Percentiles rank a stretch among this genome's conserved stretches.
phyloP scores from a whole-genome alignment of 2,797 vertebrate species.

The Acipenser ruthenus region DNA sequence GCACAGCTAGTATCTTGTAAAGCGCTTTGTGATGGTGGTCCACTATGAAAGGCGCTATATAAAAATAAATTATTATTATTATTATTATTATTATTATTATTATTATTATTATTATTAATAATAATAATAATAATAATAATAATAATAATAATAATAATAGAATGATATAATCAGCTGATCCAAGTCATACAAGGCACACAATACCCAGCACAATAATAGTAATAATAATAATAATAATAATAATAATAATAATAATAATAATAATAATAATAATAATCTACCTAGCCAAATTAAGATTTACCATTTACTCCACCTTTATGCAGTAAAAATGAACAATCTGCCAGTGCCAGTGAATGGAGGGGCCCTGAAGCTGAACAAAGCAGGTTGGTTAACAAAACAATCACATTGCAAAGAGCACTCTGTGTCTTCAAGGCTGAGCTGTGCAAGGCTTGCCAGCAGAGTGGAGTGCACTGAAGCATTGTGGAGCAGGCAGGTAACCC shows the following conservation, averaged over 20 bases:
- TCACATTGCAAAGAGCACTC: neutral
- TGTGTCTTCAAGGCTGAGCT: neutral
- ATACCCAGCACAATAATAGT: neutral
- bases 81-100: no score
- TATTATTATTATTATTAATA: no score
- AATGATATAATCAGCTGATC: neutral
- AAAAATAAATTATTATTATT: no score
- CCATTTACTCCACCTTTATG: neutral
- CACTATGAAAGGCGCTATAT: no score
- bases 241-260: no score
- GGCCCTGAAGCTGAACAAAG: slow-evolving; percentile 1
- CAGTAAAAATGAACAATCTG: slow-evolving; percentile 3
- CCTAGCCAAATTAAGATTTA: neutral
- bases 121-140: no score
- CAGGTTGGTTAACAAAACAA: neutral
- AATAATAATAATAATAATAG: no score
- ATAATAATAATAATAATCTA: no score
- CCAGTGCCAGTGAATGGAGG: neutral
- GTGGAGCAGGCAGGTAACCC: neutral
- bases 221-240: no score
- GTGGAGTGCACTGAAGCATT: neutral
- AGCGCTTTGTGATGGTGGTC: no score
- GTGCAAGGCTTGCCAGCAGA: neutral
- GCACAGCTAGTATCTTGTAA: no score
- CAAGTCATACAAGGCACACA: neutral